These are phyloP conservation scores for Pogoniulus pusillus DNA, from an alignment of 2,797 vertebrate species.

Conservation along the genomic window DNA sequence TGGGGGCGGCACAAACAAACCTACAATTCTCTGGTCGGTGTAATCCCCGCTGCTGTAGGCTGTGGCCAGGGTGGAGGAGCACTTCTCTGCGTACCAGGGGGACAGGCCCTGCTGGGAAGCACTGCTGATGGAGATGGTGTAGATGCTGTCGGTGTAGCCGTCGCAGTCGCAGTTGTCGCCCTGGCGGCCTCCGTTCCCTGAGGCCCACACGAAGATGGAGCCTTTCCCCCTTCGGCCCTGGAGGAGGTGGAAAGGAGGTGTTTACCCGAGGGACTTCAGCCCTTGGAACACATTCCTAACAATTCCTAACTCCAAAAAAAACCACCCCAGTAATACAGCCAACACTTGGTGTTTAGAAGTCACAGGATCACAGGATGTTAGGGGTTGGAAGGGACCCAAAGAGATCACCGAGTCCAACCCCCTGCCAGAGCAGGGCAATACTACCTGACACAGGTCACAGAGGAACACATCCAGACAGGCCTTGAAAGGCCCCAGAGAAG, in stretches of 20 bases:
- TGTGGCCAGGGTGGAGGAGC: conserved; percentile 95
- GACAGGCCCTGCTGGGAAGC: conserved; percentile 97
- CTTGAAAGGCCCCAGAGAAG: no score
- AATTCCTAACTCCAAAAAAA: no score
- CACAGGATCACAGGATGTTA: no score
- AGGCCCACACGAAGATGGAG: conserved; percentile 98
- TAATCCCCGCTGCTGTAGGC: conserved; percentile 99
- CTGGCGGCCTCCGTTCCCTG: conserved; percentile 96
- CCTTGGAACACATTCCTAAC: not conserved
- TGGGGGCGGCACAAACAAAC: conserved; percentile 62
- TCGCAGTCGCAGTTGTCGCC: conserved; percentile 98
- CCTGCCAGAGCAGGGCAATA: no score
- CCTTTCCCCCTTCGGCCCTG: conserved; percentile 96
- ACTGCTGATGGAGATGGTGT: conserved; percentile 97
- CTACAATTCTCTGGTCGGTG: conserved; percentile 96
- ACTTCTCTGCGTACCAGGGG: conserved; percentile 98
- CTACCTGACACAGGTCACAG: no score
- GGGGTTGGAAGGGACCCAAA: no score
- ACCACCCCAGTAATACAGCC: not conserved
- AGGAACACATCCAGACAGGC: no score
- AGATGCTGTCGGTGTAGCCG: conserved; percentile 98
- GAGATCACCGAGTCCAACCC: no score
- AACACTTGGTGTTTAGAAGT: not conserved
- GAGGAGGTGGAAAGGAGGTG: not conserved
- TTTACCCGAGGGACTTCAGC: not conserved